These are phyloP conservation scores for Andricus curvator DNA, from an alignment of 2,888 invertebrate species.

Conservation along the genomic window DNA sequence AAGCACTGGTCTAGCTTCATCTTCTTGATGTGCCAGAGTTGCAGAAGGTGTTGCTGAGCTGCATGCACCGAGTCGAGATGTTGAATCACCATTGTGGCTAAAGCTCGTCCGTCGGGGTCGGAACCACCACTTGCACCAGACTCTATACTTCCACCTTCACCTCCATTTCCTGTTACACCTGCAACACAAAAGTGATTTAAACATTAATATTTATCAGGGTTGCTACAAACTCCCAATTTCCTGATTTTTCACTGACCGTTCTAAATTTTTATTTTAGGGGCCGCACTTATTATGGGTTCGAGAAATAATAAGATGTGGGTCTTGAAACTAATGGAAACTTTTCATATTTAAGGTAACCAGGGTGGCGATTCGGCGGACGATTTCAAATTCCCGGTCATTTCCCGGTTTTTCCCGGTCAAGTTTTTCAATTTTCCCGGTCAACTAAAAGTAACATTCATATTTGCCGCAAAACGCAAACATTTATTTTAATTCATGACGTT, in stretches of 20 bases:
- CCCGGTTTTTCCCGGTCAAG: no score
- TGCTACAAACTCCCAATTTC: no score
- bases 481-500: no score
- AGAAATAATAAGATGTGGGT: rapidly evolving
- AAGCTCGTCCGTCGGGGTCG: constrained; percentile 83
- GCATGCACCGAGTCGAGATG: constrained; percentile 93
- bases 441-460: no score
- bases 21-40: constrained; percentile 97
- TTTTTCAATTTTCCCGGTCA: no score
- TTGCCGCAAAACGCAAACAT: no score
- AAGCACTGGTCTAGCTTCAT: constrained; percentile 97
- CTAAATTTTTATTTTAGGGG: no score
- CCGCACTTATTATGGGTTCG: rapidly evolving
- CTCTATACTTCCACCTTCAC: constrained; percentile 83
- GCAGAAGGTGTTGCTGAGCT: constrained; percentile 93
- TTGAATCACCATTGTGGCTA: constrained; percentile 86
- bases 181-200: constrained; percentile 3
- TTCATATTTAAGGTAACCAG: no score
- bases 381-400: no score
- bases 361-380: no score
- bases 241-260: no score
- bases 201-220: neutral
- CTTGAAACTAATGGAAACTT: no score
- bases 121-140: constrained; percentile 87
- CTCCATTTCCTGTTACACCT: constrained; percentile 76